These are phyloP conservation scores for Elephas maximus DNA, from an alignment of 2,113 vertebrate species.

Conservation along the genomic window DNA sequence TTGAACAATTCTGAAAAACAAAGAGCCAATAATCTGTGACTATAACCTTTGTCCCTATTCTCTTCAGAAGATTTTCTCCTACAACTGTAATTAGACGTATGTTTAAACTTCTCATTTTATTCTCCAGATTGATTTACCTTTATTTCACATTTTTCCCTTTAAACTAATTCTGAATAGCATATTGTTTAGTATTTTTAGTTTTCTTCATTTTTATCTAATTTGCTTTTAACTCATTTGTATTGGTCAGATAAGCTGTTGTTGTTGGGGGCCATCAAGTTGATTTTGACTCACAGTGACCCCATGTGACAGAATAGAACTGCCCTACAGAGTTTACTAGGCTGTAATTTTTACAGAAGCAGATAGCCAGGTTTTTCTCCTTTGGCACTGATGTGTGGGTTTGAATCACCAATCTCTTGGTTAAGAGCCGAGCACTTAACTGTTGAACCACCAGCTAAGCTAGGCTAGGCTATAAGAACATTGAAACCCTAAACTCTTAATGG, in stretches of 20 bases:
- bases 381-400: too few relatives aligned
- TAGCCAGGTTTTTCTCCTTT: too few relatives aligned
- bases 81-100: not conserved
- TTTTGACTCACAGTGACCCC: not conserved
- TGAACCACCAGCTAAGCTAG: not conserved
- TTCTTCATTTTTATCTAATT: not conserved
- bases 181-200: not conserved
- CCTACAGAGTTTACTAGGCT: too few relatives aligned
- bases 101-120: not conserved
- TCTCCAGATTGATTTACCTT: not conserved
- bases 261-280: not conserved
- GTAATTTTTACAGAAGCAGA: too few relatives aligned
- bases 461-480: not conserved
- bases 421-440: too few relatives aligned
- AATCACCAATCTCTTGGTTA: too few relatives aligned
- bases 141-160: not conserved
- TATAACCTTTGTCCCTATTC: not conserved
- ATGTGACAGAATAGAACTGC: not conserved
- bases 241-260: not conserved
- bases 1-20: not conserved
- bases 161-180: not conserved
- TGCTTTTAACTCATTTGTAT: not conserved
- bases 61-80: not conserved
- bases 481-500: not conserved
- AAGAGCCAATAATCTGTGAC: not conserved